These are phyloP conservation scores for Acanthisitta chloris DNA, from an alignment of 2,113 vertebrate genomes.

Conservation along the genomic window DNA sequence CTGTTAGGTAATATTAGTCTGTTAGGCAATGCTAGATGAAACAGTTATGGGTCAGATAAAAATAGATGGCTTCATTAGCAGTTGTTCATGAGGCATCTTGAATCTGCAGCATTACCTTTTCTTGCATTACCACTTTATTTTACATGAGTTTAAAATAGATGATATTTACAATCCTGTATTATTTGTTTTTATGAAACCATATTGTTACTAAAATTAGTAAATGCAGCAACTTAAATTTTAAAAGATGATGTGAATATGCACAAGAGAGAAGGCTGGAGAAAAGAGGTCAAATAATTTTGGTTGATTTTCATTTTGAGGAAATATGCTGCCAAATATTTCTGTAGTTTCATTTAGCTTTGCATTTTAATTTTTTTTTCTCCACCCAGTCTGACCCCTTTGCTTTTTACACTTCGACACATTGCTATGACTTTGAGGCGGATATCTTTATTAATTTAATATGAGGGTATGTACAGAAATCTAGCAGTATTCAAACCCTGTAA, in stretches of 20 bases:
- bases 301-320: background rate
- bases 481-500: background rate
- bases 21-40: background rate
- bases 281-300: background rate
- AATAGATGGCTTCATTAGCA: background rate
- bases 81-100: background rate
- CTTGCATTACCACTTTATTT: background rate
- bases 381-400: background rate
- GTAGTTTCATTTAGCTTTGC: constrained; percentile 24
- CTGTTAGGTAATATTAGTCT: background rate
- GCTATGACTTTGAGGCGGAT: background rate
- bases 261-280: background rate
- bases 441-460: background rate
- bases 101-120: background rate
- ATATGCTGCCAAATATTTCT: background rate
- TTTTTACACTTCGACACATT: background rate
- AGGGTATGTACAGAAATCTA: background rate
- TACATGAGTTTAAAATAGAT: background rate
- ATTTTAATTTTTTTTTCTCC: background rate
- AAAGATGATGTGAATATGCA: background rate
- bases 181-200: background rate
- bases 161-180: background rate
- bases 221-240: background rate
- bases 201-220: background rate
- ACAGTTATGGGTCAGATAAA: background rate